Evolutionary conservation across 2,888 invertebrate species (phyloP), one percentile per base, ranked within the genome.

Genomic region (Tetanocera ferruginea): DNA sequence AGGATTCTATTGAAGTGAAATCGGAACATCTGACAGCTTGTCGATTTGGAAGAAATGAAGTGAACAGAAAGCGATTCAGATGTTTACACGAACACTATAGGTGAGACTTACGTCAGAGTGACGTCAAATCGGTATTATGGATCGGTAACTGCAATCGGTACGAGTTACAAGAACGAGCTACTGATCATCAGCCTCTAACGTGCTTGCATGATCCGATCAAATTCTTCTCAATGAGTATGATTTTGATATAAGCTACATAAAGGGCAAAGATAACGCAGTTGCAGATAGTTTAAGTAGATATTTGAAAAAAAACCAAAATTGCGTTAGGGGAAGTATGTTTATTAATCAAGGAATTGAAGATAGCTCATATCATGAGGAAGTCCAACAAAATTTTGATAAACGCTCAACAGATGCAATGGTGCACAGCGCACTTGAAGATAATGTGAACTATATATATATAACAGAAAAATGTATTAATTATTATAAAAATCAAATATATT

Each of bases 381-480:
- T 51, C 19, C n/a, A 51, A 49, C 51, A 66, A 62, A n/a, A 14
- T 17, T 31, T 25, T 8, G 66, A 75, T 51, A 5, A 14, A 28
- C 49, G 49, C 9, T 43, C 51, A 31, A 14, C 51, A 75, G 66
- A 52, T 4, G 19, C 28, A 28, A 9, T 66, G 28, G 9, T 66
- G 1, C 23, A 49, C 4, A 34, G 73, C 31, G 34, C 51, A 17
- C 60, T 76, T 19, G 73, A 67, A 17, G 76, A 73, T 51, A 76
- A 72, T 64, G 49, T 66, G 9, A 25, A 78, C 28, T 78, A 78
- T 55, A 37, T 31, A 8, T 80, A 76, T 60, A 80, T 76, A 71
- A 76, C 76, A 66, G 67, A 78, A 71, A 78, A 77, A n/a, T 17
- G 52, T 64, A 71, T 37, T n/a, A n/a, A n/a, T n/a, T n/a, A n/a